A percentile compares a stretch with the other conserved stretches of the same genome.
Evolutionary conservation across 2,888 invertebrate species (phyloP).

Genomic region (Sicus ferrugineus): DNA sequence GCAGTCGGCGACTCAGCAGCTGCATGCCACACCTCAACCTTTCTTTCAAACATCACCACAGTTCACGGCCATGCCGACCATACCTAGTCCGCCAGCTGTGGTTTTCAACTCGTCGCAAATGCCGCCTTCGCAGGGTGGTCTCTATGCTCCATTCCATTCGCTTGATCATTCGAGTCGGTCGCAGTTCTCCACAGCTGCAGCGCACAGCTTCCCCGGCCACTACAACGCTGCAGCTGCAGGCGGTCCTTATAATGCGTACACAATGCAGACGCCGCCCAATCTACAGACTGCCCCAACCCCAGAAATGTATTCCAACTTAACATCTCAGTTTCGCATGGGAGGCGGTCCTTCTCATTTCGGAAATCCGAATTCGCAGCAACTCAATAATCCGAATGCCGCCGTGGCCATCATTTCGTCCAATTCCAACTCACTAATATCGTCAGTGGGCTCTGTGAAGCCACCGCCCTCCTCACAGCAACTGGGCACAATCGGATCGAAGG

Average conservation of each 20-base stretch:
- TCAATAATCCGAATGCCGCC: conserved; percentile 79
- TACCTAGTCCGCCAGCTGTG: conserved; percentile 82
- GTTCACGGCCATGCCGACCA: conserved; percentile 82
- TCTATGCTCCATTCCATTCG: conserved; percentile 84
- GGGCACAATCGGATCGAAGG: conserved; percentile 77
- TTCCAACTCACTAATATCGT: conserved; percentile 88
- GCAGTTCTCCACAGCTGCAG: conserved; percentile 73
- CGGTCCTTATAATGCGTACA: conserved; percentile 74
- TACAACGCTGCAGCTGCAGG: conserved; percentile 66
- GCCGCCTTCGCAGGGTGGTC: conserved; percentile 72
- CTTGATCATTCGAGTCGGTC: conserved; percentile 74
- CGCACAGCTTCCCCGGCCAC: conserved; percentile 67
- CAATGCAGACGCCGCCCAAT: conserved; percentile 67
- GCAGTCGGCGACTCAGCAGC: conserved; percentile 66
- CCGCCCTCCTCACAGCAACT: conserved; percentile 81
- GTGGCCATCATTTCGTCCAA: conserved; percentile 84
- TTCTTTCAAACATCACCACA: conserved; percentile 74
- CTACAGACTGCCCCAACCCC: conserved; percentile 71
- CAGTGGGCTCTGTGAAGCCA: conserved; percentile 83
- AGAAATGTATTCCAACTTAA: conserved; percentile 74
- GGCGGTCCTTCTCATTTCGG: conserved; percentile 69
- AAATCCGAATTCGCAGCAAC: conserved; percentile 74
- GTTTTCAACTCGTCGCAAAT: conserved; percentile 83
- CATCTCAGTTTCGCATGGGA: conserved; percentile 71
- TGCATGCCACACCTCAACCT: conserved; percentile 63